A percentile compares a stretch with the other conserved stretches of the same genome.
Evolutionary conservation across 2,888 invertebrate genomes (phyloP).

Genomic region (Drosophila infuscata): DNA sequence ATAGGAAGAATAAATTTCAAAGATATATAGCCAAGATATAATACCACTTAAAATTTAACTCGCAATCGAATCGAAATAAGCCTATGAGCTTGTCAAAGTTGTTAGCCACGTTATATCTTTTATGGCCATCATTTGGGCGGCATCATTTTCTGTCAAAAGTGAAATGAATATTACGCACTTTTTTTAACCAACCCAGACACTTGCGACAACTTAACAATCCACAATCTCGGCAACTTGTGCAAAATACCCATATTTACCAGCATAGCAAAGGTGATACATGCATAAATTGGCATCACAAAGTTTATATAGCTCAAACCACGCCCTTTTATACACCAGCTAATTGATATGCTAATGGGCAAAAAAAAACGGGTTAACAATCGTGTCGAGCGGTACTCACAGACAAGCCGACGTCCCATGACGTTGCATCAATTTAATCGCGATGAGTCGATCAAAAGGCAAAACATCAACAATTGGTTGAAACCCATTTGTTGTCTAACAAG

Average conservation of each 20-base stretch:
- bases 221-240: slow-evolving; percentile 30
- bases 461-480: background rate
- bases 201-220: slow-evolving; percentile 35
- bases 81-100: background rate
- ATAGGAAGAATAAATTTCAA: background rate
- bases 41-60: background rate
- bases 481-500: slow-evolving; percentile 17
- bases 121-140: slow-evolving; percentile 4
- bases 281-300: slow-evolving; percentile 21
- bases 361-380: slow-evolving; percentile 36
- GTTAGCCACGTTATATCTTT: background rate
- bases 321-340: slow-evolving; percentile 45
- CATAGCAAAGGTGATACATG: slow-evolving; percentile 4
- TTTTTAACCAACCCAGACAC: slow-evolving; percentile 11
- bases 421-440: slow-evolving; percentile 8
- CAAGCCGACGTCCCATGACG: slow-evolving; percentile 23
- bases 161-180: slow-evolving; percentile 25
- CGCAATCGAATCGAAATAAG: background rate
- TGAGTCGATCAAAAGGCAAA: slow-evolving; percentile 38
- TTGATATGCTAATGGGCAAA: slow-evolving; percentile 54
- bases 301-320: slow-evolving; percentile 29
- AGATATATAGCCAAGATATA: background rate
- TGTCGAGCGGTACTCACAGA: slow-evolving; percentile 17
- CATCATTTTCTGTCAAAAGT: slow-evolving; percentile 18
- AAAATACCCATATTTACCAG: slow-evolving; percentile 15